Base-by-base conservation (phyloP, 1,140 invertebrate species). In the Leptinotarsa lineolata region DNA sequence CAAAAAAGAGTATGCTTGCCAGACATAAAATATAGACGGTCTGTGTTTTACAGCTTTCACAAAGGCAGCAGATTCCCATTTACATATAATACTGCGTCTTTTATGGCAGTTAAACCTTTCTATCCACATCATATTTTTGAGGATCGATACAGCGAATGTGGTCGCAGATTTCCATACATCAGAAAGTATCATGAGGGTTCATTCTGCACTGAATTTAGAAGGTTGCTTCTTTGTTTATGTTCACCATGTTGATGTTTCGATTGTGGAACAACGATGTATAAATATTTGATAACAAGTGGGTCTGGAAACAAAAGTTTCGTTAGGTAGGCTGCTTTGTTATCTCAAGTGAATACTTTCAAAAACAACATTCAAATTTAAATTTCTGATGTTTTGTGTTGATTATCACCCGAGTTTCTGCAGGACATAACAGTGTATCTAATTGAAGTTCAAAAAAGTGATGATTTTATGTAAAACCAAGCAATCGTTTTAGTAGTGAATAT, bases 31-130 rank as follows among this genome's bases (percentile, higher is more conserved):
- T 54, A 54, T 54, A 13, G 15, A 18, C 3, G 48, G 48, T 13
- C 48, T 54, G 48, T 54, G 48, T 18, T 54, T 54, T 54, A 54
- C 48, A 54, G 48, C 48, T 54, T 54, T 54, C 48, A 54, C 6
- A 54, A 54, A 54, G 48, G 48, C 48, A 54, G 48, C 48, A 54
- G 48, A n/a, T 54, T 54, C 48, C 48, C 48, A 54, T 54, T 54
- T 54, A 54, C 48, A 54, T 54, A 54, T 54, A 54, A 54, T 54
- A 54, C 48, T 54, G 48, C n/a, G 48, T 18, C 48, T 54, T 54
- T 54, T 18, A 54, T 54, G 48, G 16, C 13, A 54, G 15, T 54
- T 54, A 54, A 18, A 54, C 48, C 48, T 15, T 8, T 0, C 16
- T 54, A 54, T n/a, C 16, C 48, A 54, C 48, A 54, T 54, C 3